phyloP scores from a whole-genome alignment of 2,113 vertebrate genomes.

The Sinocyclocheilus maitianheensis region DNA sequence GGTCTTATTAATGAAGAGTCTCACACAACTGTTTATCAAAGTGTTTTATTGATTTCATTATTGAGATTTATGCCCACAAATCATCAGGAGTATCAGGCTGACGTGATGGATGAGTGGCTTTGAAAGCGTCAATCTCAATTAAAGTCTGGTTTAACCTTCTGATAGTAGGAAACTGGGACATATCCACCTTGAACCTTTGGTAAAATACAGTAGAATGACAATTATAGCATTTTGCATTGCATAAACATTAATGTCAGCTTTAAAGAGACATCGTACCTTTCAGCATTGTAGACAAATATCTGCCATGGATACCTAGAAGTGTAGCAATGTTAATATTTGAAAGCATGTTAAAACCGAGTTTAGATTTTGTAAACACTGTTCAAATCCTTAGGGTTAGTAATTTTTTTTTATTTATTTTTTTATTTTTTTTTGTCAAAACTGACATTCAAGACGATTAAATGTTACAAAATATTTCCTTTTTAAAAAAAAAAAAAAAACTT shows the following conservation, averaged over 20 bases:
- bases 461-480: too few species aligned
- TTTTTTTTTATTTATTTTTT: neutral
- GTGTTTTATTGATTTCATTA: neutral
- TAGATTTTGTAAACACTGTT: neutral
- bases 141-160: constrained; percentile 83
- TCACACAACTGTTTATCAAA: neutral
- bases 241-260: neutral
- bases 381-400: neutral
- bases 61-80: constrained; percentile 71
- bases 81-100: constrained; percentile 92
- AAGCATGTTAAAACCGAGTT: neutral
- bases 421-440: neutral
- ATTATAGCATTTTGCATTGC: neutral
- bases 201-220: neutral
- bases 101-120: constrained; percentile 81
- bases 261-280: constrained; percentile 78
- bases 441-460: too few species aligned
- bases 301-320: constrained; percentile 89
- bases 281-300: constrained; percentile 94
- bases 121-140: constrained; percentile 85
- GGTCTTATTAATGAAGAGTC: constrained; percentile 5
- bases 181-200: constrained; percentile 88
- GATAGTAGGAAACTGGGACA: constrained; percentile 84
- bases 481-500: too few species aligned
- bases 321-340: neutral